These are phyloP conservation scores for Stramonita haemastoma DNA, from an alignment of 2,888 invertebrate species.

Conservation along the genomic window DNA sequence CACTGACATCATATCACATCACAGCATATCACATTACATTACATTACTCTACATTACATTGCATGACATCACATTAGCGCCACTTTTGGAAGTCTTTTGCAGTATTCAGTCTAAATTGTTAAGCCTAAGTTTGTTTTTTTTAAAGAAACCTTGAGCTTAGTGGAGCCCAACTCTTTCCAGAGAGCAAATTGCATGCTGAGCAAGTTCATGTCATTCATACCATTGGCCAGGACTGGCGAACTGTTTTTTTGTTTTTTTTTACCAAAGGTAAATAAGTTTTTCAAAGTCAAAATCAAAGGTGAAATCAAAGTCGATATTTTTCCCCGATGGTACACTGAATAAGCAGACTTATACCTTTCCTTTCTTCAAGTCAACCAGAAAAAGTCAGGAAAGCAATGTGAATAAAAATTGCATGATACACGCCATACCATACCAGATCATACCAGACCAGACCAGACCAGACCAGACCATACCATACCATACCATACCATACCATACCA, in stretches of 20 bases:
- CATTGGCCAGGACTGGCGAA: too few relatives aligned
- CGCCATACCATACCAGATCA: not conserved
- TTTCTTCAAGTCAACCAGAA: not conserved
- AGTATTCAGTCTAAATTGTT: not conserved
- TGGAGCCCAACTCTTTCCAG: not conserved
- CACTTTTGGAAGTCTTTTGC: not conserved
- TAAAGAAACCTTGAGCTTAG: not conserved
- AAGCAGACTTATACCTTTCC: not conserved
- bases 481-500: slow-evolving; percentile 19
- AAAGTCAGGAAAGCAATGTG: not conserved
- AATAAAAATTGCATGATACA: not conserved
- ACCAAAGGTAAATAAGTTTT: too few relatives aligned
- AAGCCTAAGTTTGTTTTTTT: not conserved
- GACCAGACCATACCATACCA: slow-evolving; percentile 2
- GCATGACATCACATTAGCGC: not conserved
- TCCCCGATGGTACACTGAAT: not conserved
- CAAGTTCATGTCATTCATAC: not conserved
- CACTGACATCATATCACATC: not conserved
- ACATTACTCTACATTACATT: not conserved
- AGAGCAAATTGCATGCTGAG: not conserved
- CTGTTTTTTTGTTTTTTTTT: too few relatives aligned
- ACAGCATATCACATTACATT: not conserved
- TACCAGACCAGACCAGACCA: too few relatives aligned
- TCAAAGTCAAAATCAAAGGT: not conserved
- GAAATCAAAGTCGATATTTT: not conserved